Base-by-base conservation (phyloP, 2,888 invertebrate species). In the Spatulosminthurus flaviceps region DNA sequence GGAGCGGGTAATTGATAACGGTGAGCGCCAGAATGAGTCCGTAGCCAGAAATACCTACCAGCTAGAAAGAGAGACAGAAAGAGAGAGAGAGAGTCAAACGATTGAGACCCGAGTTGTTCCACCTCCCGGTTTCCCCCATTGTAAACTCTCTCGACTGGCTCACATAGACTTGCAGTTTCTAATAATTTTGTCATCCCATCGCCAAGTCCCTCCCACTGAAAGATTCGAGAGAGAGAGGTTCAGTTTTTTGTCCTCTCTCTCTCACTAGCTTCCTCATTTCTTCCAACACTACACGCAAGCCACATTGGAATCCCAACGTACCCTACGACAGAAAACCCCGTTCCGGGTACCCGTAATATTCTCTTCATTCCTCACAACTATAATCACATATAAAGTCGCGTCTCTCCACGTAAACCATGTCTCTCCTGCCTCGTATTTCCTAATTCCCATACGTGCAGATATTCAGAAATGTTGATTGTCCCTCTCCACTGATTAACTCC, bases 1-100 rank as follows among this genome's bases (percentile, higher is more conserved):
- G 80, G 80, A 81, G 80, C 79, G 80, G 80, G 80, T 81, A 82
- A 81, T 82, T 80, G 82, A 82, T 77, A 81, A 82, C 78, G 74
- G 77, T 78, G 75, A 78, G 80, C 75, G 80, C 78, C 76, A 78
- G 80, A 78, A 80, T 76, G 81, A 80, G 77, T 60, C 64, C 71
- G 41, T 72, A 73, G 80, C 82, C 82, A 81, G 82, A 81, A 82
- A 82, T 82, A 81, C 78, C 77, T 67, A 81, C 75, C 73, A 71
- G 75, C 70, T 60, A 69, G 22, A 71, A 67, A 64, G 26, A 79
- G n/a, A n/a, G n/a, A n/a, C n/a, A n/a, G n/a, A n/a, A n/a, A n/a
- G n/a, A n/a, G n/a, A n/a, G n/a, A n/a, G n/a, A n/a, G n/a, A n/a
- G n/a, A n/a, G n/a, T n/a, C n/a, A n/a, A 51, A 34, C 51, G 76